These are phyloP conservation scores for Xanthorhoe spadicearia DNA, from an alignment of 2,888 invertebrate species.

Conservation along the genomic window DNA sequence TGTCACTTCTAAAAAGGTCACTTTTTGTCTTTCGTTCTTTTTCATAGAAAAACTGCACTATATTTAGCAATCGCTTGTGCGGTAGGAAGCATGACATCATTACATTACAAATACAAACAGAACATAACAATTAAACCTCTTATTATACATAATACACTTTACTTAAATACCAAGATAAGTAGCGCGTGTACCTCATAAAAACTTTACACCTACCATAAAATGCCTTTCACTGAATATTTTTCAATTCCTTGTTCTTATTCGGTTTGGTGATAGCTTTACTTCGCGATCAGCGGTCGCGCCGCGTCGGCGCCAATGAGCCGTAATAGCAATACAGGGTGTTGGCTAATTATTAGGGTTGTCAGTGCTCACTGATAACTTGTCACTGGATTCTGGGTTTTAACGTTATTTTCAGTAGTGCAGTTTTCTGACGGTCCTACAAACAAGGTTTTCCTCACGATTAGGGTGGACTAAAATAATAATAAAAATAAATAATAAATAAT, in stretches of 20 bases:
- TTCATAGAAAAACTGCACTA: too few species aligned
- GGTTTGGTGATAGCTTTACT: slow-evolving; percentile 8
- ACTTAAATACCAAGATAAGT: background rate
- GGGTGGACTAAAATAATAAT: too few species aligned
- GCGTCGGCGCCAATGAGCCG: slow-evolving; percentile 28
- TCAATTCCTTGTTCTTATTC: background rate
- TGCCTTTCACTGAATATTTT: background rate
- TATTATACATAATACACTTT: background rate
- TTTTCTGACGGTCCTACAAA: too few species aligned
- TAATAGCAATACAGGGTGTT: slow-evolving; percentile 27
- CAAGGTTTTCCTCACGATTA: too few species aligned
- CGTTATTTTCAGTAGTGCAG: too few species aligned
- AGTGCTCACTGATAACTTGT: background rate
- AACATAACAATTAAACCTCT: background rate
- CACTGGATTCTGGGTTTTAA: too few species aligned
- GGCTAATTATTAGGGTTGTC: slow-evolving; percentile 24
- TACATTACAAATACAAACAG: background rate
- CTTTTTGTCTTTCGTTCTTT: too few species aligned
- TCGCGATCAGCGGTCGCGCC: slow-evolving; percentile 24
- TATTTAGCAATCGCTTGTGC: background rate
- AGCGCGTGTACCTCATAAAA: background rate
- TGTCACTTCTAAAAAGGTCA: too few species aligned
- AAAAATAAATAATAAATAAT: too few species aligned
- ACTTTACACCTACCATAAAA: background rate
- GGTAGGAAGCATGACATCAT: background rate